phyloP scores from a whole-genome alignment of 2,113 vertebrate genomes.

The Bettongia penicillata region DNA sequence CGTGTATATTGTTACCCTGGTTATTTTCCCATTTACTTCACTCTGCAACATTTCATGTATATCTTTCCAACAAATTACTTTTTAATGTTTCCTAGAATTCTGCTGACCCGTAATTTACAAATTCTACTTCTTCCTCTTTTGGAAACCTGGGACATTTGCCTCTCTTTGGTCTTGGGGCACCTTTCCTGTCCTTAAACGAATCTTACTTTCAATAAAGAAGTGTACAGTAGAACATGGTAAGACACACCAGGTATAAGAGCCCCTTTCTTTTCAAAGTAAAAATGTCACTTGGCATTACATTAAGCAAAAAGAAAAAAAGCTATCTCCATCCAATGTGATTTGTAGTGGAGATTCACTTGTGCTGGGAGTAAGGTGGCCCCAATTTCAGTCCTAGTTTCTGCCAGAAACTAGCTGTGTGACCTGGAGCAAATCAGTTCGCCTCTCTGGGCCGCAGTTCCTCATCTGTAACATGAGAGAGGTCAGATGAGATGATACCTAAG shows the following conservation, averaged over 20 bases:
- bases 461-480: background rate
- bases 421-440: background rate
- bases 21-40: background rate
- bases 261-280: background rate
- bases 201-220: background rate
- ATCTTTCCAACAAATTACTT: background rate
- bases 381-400: background rate
- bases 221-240: background rate
- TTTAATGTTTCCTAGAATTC: background rate
- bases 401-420: background rate
- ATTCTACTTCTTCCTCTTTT: background rate
- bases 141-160: background rate
- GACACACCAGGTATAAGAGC: background rate
- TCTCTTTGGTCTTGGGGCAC: background rate
- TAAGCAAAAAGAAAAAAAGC: background rate
- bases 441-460: background rate
- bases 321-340: background rate
- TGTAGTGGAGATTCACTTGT: background rate
- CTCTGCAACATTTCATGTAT: background rate
- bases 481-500: background rate
- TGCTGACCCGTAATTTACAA: background rate
- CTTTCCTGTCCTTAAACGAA: background rate
- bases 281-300: background rate
- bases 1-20: background rate
- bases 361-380: background rate